Evolutionary conservation across 2,797 vertebrate species (phyloP).

Genomic region (Discoglossus pictus): DNA sequence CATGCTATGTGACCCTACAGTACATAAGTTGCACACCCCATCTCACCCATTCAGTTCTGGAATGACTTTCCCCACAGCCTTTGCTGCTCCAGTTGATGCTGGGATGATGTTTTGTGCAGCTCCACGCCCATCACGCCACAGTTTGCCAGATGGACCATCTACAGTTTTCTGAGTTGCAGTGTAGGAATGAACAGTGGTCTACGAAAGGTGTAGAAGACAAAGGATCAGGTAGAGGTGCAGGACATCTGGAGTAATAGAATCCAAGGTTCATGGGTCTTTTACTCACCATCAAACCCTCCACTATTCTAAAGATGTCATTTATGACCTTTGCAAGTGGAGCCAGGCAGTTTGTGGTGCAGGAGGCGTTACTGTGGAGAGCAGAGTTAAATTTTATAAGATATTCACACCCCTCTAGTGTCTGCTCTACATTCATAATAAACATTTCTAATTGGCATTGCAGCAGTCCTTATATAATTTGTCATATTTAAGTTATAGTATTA

Average conservation of each 20-base stretch:
- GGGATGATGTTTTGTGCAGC: conserved; percentile 97
- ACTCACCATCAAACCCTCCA: conserved; percentile 90
- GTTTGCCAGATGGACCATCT: conserved; percentile 92
- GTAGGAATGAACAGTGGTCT: conserved; percentile 96
- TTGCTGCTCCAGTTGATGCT: conserved; percentile 93
- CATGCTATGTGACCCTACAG: too few species aligned
- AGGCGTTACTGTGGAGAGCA: conserved; percentile 84
- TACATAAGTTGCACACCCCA: background rate
- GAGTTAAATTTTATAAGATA: too few species aligned
- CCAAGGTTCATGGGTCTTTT: background rate
- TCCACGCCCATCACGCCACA: conserved; percentile 93
- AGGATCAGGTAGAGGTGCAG: background rate
- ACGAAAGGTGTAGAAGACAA: background rate
- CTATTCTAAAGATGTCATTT: conserved; percentile 89
- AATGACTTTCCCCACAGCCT: conserved; percentile 97
- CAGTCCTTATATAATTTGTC: too few species aligned
- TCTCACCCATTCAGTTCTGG: conserved; percentile 91
- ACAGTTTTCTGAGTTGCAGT: conserved; percentile 98
- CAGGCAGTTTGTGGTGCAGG: conserved; percentile 96
- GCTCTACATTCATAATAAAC: too few species aligned
- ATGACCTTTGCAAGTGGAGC: conserved; percentile 96
- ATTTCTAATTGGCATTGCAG: too few species aligned
- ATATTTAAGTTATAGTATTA: too few species aligned
- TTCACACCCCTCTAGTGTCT: too few species aligned
- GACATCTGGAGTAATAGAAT: too few species aligned